Evolutionary conservation across 2,888 invertebrate species (phyloP).

Genomic region (Pardosa pseudoannulata): DNA sequence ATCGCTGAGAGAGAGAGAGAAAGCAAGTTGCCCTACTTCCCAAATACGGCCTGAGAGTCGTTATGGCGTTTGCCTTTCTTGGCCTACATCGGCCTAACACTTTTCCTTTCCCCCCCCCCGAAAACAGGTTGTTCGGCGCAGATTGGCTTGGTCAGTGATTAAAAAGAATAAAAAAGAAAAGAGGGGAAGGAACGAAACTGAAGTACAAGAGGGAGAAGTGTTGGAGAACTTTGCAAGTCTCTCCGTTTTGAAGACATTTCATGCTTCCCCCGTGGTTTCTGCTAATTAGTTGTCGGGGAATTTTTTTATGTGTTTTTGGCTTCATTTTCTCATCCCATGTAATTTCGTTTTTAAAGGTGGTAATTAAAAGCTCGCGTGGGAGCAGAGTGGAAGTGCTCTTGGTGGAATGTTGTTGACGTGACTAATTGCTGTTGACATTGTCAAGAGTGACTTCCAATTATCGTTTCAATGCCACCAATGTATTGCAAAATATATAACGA

Average conservation of each 20-base stretch:
- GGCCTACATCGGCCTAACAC: slow-evolving; percentile 59
- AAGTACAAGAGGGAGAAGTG: not conserved
- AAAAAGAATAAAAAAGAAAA: not conserved
- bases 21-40: slow-evolving; percentile 67
- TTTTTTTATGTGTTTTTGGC: no score
- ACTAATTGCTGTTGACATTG: no score
- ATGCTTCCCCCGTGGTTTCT: not conserved
- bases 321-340: no score
- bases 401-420: no score
- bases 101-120: slow-evolving; percentile 17
- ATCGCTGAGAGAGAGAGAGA: slow-evolving; percentile 54
- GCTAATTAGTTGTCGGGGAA: no score
- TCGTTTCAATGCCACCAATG: no score
- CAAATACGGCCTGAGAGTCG: slow-evolving; percentile 53
- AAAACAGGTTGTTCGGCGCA: slow-evolving; percentile 43
- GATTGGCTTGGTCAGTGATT: slow-evolving; percentile 41
- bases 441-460: no score
- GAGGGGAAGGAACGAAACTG: not conserved
- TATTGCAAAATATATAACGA: no score
- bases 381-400: no score
- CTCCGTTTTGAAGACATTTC: not conserved
- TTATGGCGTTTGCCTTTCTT: slow-evolving; percentile 68
- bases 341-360: no score
- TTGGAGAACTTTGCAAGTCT: not conserved
- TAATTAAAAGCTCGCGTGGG: no score